A percentile compares a stretch with the other conserved stretches of the same genome.
Conservation (phyloP, 2,797 vertebrate species). For the Tapirus indicus region DNA sequence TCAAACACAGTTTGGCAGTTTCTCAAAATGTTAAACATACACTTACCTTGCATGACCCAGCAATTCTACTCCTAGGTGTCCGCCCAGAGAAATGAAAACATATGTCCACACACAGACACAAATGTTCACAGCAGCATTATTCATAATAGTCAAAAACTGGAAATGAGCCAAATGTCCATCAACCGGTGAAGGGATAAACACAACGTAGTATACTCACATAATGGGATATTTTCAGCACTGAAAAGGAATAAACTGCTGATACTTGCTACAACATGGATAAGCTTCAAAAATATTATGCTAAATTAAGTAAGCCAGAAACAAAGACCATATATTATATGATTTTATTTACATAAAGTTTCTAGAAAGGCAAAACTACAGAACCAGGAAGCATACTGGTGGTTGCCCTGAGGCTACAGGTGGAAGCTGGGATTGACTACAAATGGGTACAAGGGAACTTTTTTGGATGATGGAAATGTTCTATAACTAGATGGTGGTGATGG, state of each 20-base stretch:
- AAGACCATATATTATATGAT: not conserved
- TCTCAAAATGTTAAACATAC: not conserved
- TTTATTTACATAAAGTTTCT: not conserved
- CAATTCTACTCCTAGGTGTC: not conserved
- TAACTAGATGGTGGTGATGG: not conserved
- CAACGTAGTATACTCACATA: not conserved
- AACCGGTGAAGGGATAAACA: not conserved
- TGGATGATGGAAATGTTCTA: not conserved
- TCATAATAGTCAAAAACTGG: not conserved
- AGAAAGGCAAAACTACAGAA: not conserved
- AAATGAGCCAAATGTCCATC: not conserved
- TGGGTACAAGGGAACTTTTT: not conserved
- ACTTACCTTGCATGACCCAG: not conserved
- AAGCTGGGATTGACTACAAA: not conserved
- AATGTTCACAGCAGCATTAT: not conserved
- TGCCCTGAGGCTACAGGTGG: not conserved
- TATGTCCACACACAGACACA: not conserved
- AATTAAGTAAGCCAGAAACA: not conserved
- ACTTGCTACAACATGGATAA: not conserved
- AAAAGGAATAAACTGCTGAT: not conserved
- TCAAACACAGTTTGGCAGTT: not conserved
- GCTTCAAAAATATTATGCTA: not conserved
- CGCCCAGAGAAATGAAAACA: constrained; percentile 9
- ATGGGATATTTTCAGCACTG: not conserved
- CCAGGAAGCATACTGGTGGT: not conserved